These are phyloP conservation scores for Drosophila robusta DNA, from an alignment of 2,888 invertebrate genomes.

Conservation along the genomic window DNA sequence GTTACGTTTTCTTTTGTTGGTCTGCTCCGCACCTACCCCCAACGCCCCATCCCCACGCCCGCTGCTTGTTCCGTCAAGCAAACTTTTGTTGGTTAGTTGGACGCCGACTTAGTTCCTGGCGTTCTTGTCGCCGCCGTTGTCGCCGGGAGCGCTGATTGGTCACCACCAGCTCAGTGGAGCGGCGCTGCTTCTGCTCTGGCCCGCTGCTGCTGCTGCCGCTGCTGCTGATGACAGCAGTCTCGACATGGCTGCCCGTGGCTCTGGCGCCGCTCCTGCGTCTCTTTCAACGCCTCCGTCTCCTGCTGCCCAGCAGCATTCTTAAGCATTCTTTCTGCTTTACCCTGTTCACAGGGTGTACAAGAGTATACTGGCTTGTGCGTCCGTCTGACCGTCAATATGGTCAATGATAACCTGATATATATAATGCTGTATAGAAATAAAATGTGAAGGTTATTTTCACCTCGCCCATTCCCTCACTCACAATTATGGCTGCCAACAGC, in stretches of 20 bases:
- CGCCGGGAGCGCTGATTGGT: constrained; percentile 58
- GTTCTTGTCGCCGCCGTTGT: constrained; percentile 14
- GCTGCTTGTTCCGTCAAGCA: constrained; percentile 4
- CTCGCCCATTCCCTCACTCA: no score
- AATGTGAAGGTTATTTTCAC: no score
- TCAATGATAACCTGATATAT: no score
- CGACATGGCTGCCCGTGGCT: constrained; percentile 23
- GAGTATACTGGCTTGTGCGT: no score
- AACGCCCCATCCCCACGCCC: not conserved
- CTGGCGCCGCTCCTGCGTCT: not conserved
- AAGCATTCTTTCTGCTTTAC: not conserved
- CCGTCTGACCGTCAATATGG: no score
- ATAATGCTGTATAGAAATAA: no score
- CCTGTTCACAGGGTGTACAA: no score
- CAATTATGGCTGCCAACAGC: no score
- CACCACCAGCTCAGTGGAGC: constrained; percentile 32
- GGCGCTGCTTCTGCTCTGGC: constrained; percentile 13
- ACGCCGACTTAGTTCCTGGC: constrained; percentile 52
- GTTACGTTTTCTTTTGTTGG: constrained; percentile 79
- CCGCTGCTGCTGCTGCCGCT: not conserved
- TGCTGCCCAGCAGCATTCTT: constrained; percentile 14
- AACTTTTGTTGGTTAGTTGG: constrained; percentile 68
- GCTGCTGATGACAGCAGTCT: constrained; percentile 43
- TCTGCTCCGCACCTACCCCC: constrained; percentile 24
- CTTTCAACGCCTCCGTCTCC: not conserved